Base-by-base conservation (phyloP, 2,113 vertebrate genomes). In the Oxygymnocypris stewartii region DNA sequence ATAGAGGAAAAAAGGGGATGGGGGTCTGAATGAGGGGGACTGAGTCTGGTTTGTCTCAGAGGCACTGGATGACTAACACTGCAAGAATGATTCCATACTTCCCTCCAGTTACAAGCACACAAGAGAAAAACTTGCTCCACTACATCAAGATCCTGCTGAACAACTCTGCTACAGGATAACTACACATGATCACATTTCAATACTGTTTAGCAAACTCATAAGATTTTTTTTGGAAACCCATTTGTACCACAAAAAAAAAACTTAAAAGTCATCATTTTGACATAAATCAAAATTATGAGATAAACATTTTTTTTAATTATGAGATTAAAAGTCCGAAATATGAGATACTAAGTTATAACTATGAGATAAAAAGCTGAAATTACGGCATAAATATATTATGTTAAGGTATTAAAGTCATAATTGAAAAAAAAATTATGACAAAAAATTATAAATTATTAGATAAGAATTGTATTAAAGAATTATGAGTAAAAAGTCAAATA, bases 31-130 rank as follows among this genome's bases (percentile, higher is more conserved):
- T 23, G 44, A 20, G 84, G 75, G 79, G 79, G 61, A 35, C 44
- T 51, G 51, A 57, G 79, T 59, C 75, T 87, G 80, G 51, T 86
- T 76, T 81, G 86, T 90, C 80, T 84, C 79, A 79, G 51, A 79
- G 71, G 83, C 59, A 16, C 47, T 51, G 51, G 25, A 85, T 90
- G 89, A 90, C 89, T 90, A 86, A 88, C 42, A 71, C 61, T 54
- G 40, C 44, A 88, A 47, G 76, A 88, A 90, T 90, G 86, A 81
- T 81, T 88, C 81, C 25, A 74, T 49, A 65, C 80, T 69, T 79
- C 59, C 76, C 59, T 76, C 31, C 67, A 25, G 37, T 82, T 84
- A 79, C 74, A 79, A 69, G 82, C 35, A 42, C 31, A 63, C 84
- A 47, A 74, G 59, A 1, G 13, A 86, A 37, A 57, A 75, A 44